Percentiles rank a stretch among this genome's conserved stretches.
Evolutionary conservation across 2,888 invertebrate genomes (phyloP).

Genomic region (Watsonalla binaria): DNA sequence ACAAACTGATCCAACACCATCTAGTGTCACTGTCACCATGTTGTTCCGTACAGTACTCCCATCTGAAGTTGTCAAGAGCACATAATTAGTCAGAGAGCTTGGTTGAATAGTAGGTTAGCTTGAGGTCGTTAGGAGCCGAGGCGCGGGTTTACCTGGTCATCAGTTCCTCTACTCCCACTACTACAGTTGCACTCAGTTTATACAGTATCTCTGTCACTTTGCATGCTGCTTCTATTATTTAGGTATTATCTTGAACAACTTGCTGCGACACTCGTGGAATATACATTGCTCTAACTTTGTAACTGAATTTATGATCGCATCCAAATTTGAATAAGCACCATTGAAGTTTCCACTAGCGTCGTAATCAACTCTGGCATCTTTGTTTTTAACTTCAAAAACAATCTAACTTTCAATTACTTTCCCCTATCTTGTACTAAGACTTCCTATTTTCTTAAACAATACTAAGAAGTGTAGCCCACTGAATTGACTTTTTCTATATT

Average conservation of each 20-base stretch:
- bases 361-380: slow-evolving; percentile 49
- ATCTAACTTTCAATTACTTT: slow-evolving; percentile 58
- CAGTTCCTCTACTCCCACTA: slow-evolving; percentile 62
- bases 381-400: slow-evolving; percentile 55
- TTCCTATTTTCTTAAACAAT: slow-evolving; percentile 37
- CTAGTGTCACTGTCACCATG: slow-evolving; percentile 70
- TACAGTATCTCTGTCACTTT: slow-evolving; percentile 68
- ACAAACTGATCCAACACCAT: slow-evolving; percentile 68
- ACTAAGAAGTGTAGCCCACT: slow-evolving; percentile 44
- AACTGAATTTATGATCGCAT: slow-evolving; percentile 10
- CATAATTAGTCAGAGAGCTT: slow-evolving; percentile 72
- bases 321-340: slow-evolving; percentile 11
- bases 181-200: slow-evolving; percentile 65
- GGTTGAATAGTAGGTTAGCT: slow-evolving; percentile 72
- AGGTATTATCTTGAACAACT: slow-evolving; percentile 48
- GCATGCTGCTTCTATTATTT: slow-evolving; percentile 74
- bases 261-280: slow-evolving; percentile 45
- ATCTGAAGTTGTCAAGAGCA: slow-evolving; percentile 68
- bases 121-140: slow-evolving; percentile 64
- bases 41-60: slow-evolving; percentile 65
- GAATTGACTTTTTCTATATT: slow-evolving; percentile 45
- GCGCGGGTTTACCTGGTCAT: slow-evolving; percentile 60
- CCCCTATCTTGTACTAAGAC: slow-evolving; percentile 49
- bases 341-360: slow-evolving; percentile 46
- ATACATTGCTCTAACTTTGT: slow-evolving; percentile 4